These are phyloP conservation scores for Orgyia antiqua DNA, from an alignment of 2,888 invertebrate species.

Conservation along the genomic window DNA sequence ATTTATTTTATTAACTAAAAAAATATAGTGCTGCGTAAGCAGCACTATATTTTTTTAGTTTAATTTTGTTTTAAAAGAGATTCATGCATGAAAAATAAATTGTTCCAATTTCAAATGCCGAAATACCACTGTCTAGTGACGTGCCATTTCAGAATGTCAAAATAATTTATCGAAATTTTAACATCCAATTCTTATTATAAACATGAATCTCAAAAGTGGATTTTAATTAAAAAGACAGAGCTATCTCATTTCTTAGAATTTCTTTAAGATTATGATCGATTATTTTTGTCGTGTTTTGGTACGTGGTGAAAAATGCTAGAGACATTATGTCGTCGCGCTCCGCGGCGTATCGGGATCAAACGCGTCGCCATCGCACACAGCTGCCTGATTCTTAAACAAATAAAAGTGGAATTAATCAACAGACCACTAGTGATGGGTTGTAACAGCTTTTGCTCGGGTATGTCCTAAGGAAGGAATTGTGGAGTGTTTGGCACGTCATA, in stretches of 20 bases:
- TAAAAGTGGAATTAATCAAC: slow-evolving; percentile 74
- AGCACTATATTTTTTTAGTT: too few species aligned
- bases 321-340: slow-evolving; percentile 61
- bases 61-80: too few species aligned
- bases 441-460: slow-evolving; percentile 12
- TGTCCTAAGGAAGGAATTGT: too few species aligned
- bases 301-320: slow-evolving; percentile 58
- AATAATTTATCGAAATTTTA: slow-evolving; percentile 23
- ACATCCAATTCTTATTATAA: slow-evolving; percentile 19
- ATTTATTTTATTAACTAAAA: too few species aligned
- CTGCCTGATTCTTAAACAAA: slow-evolving; percentile 69
- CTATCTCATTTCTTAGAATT: slow-evolving; percentile 52
- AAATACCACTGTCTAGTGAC: slow-evolving; percentile 6
- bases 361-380: slow-evolving; percentile 39
- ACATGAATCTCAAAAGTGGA: slow-evolving; percentile 20
- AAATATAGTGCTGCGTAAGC: too few species aligned
- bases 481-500: not conserved
- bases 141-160: slow-evolving; percentile 17
- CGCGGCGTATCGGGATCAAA: slow-evolving; percentile 70
- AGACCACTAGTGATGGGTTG: slow-evolving; percentile 50
- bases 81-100: slow-evolving; percentile 1
- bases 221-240: slow-evolving; percentile 38
- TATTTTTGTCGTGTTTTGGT: slow-evolving; percentile 64
- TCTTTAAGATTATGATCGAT: slow-evolving; percentile 67
- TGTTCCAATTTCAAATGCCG: slow-evolving; percentile 16